These are phyloP conservation scores for Macrocentrus cingulum DNA, from an alignment of 1,140 invertebrate genomes.

Conservation along the genomic window DNA sequence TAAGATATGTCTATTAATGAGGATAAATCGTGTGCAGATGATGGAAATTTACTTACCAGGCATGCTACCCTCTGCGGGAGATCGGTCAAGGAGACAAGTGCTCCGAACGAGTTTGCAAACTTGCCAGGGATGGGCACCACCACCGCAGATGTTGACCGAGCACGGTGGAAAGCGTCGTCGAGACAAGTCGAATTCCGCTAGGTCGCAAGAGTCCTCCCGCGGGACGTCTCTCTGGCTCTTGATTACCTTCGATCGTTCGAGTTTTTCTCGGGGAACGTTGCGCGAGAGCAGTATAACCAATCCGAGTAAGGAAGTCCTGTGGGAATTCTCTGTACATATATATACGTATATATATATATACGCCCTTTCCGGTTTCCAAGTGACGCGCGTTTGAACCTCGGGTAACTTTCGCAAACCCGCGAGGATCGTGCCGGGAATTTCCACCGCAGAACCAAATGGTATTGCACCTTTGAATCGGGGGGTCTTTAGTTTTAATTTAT, in stretches of 20 bases:
- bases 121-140: background rate
- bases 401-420: background rate
- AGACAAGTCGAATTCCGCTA: slow-evolving; percentile 4
- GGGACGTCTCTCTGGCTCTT: slow-evolving; percentile 9
- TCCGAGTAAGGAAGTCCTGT: slow-evolving; percentile 2
- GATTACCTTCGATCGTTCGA: slow-evolving; percentile 18
- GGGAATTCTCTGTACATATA: background rate
- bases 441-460: too few relatives aligned
- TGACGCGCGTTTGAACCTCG: background rate
- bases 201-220: background rate
- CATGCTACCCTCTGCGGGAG: background rate
- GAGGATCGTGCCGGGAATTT: background rate
- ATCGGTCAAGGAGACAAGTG: background rate
- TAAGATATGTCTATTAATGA: too few relatives aligned
- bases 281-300: slow-evolving; percentile 2
- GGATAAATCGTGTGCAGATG: too few relatives aligned
- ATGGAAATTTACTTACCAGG: background rate
- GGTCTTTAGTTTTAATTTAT: too few relatives aligned
- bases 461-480: too few relatives aligned
- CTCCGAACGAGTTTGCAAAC: background rate
- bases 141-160: background rate
- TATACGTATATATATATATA: background rate
- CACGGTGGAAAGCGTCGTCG: background rate
- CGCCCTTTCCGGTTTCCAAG: background rate
- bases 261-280: background rate